Conservation (phyloP, 2,113 vertebrate genomes). For the Ginglymostoma cirratum region DNA sequence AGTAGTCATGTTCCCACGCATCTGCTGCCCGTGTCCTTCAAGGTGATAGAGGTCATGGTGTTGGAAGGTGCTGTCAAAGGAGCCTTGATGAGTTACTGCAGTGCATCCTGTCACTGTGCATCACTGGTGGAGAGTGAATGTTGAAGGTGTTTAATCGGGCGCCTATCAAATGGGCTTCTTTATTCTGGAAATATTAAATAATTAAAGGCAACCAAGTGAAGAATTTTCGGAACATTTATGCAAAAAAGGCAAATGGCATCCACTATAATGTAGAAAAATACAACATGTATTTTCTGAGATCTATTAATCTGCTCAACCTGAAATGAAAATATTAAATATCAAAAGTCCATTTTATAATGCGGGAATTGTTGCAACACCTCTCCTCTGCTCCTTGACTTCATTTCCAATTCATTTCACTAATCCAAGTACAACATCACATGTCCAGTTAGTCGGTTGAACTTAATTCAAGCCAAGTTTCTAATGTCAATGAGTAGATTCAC, state of each 20-base stretch:
- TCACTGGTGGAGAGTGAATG: too few species aligned
- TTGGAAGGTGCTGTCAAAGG: too few species aligned
- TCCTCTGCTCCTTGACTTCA: background rate
- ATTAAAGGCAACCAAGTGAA: background rate
- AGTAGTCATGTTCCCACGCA: too few species aligned
- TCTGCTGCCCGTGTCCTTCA: too few species aligned
- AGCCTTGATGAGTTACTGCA: too few species aligned
- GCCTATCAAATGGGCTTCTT: too few species aligned
- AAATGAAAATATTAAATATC: background rate
- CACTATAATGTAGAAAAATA: background rate
- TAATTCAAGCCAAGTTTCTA: constrained; percentile 1
- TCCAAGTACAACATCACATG: background rate
- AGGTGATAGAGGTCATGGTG: too few species aligned
- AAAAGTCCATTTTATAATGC: background rate
- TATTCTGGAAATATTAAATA: background rate
- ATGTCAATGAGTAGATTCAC: background rate
- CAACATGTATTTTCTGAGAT: background rate
- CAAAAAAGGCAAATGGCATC: background rate
- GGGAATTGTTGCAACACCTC: background rate
- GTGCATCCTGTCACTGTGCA: too few species aligned
- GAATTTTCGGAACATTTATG: background rate
- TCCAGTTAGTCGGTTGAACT: background rate
- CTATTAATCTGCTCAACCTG: background rate
- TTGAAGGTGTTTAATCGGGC: too few species aligned
- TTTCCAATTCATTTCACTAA: constrained; percentile 10